Evolutionary conservation across 2,888 invertebrate species (phyloP), one percentile per base, ranked within the genome.

Genomic region (Corbicula japonica): DNA sequence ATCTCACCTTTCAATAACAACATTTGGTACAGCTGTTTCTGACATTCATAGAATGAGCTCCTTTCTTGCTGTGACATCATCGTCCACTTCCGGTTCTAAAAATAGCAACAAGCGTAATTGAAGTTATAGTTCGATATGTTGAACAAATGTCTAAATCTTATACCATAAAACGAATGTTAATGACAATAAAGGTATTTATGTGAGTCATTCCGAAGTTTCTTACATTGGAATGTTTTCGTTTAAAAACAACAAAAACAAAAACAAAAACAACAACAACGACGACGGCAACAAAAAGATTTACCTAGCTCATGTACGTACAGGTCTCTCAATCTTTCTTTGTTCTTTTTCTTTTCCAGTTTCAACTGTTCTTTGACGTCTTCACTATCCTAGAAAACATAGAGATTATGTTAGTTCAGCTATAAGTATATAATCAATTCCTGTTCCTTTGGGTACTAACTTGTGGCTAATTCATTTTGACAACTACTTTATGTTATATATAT

Each of bases 311-410:
- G 58, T 21, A 38, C 52, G 56, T 72, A 62, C 44, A 85, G 86
- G 41, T 85, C 83, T 60, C 87, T 78, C 15, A 87, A 56, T 68
- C 88, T 77, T 52, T 89, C 87, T 77, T 91, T 91, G 76, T 91
- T 90, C 76, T 86, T 87, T 73, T 74, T 80, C 76, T 87, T 88
- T 72, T 91, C 90, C 32, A 74, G 69, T 48, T 85, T 84, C 23
- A 84, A 73, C 69, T 83, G 85, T 30, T 87, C 81, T 48, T 85
- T 65, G 2, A 87, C 70, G 38, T 87, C 87, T 44, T 84, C 86
- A 26, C 88, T 87, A 32, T 88, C 87, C 85, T 88, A 72, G 23
- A 46, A 41, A 63, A 56, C 6, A 50, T 34, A 50, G 62, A 58
- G 34, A 21, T 6, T 48, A 23, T 15, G n/a, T 34, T 28, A 48